Percentiles rank a stretch among this genome's conserved stretches.
Conservation (phyloP, 2,113 vertebrate genomes). For the Lamprologus speciosus region DNA sequence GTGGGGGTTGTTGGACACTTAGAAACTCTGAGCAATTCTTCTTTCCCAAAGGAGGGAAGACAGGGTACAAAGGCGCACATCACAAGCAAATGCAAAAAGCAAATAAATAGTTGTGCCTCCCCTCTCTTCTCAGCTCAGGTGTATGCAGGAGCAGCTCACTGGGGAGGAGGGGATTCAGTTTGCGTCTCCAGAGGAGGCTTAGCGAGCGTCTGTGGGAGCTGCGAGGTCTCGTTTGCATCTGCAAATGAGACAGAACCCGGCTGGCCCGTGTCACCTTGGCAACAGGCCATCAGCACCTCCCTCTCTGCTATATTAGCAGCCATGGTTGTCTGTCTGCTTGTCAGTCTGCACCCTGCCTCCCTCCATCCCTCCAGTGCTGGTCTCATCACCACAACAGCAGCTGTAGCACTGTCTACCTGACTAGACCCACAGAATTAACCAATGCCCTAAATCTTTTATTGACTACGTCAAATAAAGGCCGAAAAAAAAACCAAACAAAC, state of each 20-base stretch:
- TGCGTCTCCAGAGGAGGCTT: conserved; percentile 51
- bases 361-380: conserved; percentile 22
- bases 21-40: conserved; percentile 45
- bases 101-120: conserved; percentile 52
- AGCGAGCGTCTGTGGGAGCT: conserved; percentile 40
- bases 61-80: conserved; percentile 45
- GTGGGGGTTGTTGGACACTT: conserved; percentile 54
- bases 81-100: conserved; percentile 55
- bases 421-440: conserved; percentile 34
- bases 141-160: conserved; percentile 38
- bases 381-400: conserved; percentile 26
- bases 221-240: conserved; percentile 70
- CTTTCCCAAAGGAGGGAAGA: conserved; percentile 36
- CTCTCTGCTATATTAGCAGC: conserved; percentile 54
- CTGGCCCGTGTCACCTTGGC: conserved; percentile 71
- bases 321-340: conserved; percentile 63
- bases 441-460: conserved; percentile 43
- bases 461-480: conserved; percentile 2
- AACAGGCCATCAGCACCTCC: conserved; percentile 69
- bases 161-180: conserved; percentile 23
- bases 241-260: conserved; percentile 68
- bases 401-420: conserved; percentile 35
- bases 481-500: background rate
- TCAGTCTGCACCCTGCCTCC: conserved; percentile 56
- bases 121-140: conserved; percentile 44